Evolutionary conservation across 2,797 vertebrate genomes (phyloP).

Genomic region (Pteropus rufus): DNA sequence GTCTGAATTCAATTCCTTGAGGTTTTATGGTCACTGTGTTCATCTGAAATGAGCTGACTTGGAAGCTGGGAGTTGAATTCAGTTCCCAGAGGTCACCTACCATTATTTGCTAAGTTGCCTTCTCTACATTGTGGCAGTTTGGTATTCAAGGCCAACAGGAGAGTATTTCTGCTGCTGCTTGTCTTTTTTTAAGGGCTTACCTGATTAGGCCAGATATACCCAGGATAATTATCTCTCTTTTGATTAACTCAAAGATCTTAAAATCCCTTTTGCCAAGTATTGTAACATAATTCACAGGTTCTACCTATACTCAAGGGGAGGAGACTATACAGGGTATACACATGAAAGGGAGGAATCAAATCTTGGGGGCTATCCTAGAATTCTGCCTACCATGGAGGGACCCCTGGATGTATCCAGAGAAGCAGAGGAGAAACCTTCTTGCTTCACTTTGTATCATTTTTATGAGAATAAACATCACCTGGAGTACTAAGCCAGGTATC

Average conservation of each 20-base stretch:
- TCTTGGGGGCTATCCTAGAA: conserved; percentile 19
- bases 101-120: not conserved
- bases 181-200: not conserved
- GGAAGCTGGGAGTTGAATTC: too few relatives aligned
- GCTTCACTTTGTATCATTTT: conserved; percentile 80
- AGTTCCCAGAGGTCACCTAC: not conserved
- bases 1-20: not conserved
- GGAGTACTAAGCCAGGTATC: conserved; percentile 73
- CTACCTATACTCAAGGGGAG: not conserved
- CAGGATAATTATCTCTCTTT: not conserved
- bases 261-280: not conserved
- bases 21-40: too few relatives aligned
- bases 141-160: not conserved
- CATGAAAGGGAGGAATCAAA: not conserved
- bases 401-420: conserved; percentile 74
- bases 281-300: not conserved
- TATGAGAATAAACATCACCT: conserved; percentile 80
- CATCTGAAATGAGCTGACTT: too few relatives aligned
- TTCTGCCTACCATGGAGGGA: not conserved
- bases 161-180: not conserved
- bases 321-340: not conserved
- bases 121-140: not conserved
- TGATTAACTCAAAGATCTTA: not conserved
- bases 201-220: not conserved
- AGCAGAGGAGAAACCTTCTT: conserved; percentile 82